Evolutionary conservation across 2,113 vertebrate species (phyloP).

Genomic region (Hipposideros armiger): DNA sequence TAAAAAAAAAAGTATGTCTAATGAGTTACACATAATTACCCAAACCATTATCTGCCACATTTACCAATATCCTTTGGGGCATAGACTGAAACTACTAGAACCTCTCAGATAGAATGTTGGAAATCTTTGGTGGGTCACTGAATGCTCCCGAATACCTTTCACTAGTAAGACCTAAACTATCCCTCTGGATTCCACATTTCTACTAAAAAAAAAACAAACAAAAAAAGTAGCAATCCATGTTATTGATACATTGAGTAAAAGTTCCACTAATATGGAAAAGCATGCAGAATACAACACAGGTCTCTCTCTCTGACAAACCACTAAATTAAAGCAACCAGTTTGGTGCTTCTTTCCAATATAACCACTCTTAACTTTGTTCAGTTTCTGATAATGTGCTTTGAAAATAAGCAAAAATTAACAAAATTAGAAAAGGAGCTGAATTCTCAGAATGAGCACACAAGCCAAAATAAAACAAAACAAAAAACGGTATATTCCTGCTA

Average conservation of each 20-base stretch:
- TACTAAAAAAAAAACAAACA: neutral
- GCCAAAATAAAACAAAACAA: neutral
- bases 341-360: neutral
- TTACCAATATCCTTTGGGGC: neutral
- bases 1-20: neutral
- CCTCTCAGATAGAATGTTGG: neutral
- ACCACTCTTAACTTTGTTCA: neutral
- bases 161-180: neutral
- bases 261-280: neutral
- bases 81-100: neutral
- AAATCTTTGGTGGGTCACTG: neutral
- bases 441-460: neutral
- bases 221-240: neutral
- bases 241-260: neutral
- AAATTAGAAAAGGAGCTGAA: neutral
- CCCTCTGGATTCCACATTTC: neutral
- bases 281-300: neutral
- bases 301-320: neutral
- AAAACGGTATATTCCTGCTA: neutral
- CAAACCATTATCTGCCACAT: neutral
- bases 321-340: neutral
- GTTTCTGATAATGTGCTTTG: neutral
- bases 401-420: conserved; percentile 7
- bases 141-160: neutral
- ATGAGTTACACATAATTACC: neutral